Base-by-base conservation (phyloP, 2,113 vertebrate genomes). In the Origma solitaria region DNA sequence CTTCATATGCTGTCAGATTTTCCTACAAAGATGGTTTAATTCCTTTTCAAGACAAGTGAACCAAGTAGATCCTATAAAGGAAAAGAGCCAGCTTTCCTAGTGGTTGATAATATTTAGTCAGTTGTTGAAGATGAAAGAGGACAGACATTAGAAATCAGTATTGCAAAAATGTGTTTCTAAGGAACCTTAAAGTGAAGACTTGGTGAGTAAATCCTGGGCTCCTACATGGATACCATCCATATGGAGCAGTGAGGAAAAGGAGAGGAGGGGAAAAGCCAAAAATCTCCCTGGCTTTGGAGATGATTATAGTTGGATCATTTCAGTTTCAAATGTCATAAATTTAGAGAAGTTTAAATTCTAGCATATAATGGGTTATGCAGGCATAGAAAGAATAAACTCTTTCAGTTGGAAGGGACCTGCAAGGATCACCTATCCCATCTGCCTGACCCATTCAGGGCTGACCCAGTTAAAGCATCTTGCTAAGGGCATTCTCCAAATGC, bases 231-330 rank as follows among this genome's bases (percentile, higher is more conserved):
- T 79, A 44, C 27, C 4, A 5, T 78, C 33, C 14, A 8, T 62
- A 15, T 18, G 47, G 56, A 79, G 16, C 58, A 66, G 42, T 1
- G 4, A 76, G 30, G n/a, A 56, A 76, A 62, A 64, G n/a, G 22
- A 5, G 23, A 6, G 7, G 7, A 4, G 10, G 15, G 9, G 0
- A 5, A 13, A 53, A 14, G 7, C 3, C 10, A 28, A 19, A 13
- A 71, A 68, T 17, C 10, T 23, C 17, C 31, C 11, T 8, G 4
- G 37, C 16, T 38, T 64, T 76, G 53, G 16, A 72, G n/a, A 2
- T 42, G 2, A 57, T 69, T 70, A 6, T 62, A 72, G 33, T 23
- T 76, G 16, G 45, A 60, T 60, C 7, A 20, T 93, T 94, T 92
- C 22, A 47, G 11, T 86, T 77, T 66, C 15, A 35, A 57, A 56